Conservation (phyloP, 2,113 vertebrate species). For the Ahaetulla prasina region DNA sequence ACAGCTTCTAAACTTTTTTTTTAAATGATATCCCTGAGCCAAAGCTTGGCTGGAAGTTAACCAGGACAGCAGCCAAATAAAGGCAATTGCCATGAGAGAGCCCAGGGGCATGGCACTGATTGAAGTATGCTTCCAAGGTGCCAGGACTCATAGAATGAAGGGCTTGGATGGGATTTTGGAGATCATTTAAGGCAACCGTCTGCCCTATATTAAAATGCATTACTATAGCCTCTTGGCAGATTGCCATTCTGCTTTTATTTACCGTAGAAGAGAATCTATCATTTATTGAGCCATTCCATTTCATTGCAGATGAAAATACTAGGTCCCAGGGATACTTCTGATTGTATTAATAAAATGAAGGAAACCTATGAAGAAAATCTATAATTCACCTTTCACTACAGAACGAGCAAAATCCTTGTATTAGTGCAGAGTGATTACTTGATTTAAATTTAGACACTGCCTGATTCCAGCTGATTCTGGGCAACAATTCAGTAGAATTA, state of each 20-base stretch:
- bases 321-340: neutral
- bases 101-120: neutral
- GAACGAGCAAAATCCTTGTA: constrained; percentile 41
- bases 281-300: neutral
- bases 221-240: neutral
- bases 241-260: neutral
- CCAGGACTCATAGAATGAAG: neutral
- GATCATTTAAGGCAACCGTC: neutral
- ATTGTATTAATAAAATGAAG: constrained; percentile 50
- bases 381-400: constrained; percentile 33
- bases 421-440: constrained; percentile 42
- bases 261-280: neutral
- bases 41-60: neutral
- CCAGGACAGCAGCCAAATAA: neutral
- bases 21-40: neutral
- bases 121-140: neutral
- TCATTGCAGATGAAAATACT: neutral
- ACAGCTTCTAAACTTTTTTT: neutral
- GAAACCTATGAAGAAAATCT: constrained; percentile 23
- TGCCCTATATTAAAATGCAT: neutral
- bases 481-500: neutral
- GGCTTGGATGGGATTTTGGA: neutral
- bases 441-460: neutral
- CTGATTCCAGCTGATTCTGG: neutral
- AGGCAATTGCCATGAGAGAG: neutral